phyloP scores from a whole-genome alignment of 1,140 invertebrate genomes.

The Lysiphlebus fabarum region DNA sequence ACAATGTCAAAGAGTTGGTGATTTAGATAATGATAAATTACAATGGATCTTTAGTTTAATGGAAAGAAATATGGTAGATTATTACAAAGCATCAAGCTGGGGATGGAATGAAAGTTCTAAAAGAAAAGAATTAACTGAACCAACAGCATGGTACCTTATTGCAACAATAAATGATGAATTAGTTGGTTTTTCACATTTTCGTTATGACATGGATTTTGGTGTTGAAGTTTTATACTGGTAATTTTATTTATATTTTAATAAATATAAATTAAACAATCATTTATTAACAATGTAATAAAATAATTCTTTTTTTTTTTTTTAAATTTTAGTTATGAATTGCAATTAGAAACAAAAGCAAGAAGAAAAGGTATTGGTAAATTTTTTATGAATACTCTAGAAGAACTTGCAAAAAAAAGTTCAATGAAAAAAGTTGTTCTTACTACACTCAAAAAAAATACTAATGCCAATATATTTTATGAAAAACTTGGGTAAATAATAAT shows the following conservation, averaged over 20 bases:
- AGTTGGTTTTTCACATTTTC: slow-evolving; percentile 73
- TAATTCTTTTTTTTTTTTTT: slow-evolving; percentile 7
- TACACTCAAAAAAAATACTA: slow-evolving; percentile 71
- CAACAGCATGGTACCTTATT: slow-evolving; percentile 64
- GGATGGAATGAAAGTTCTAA: slow-evolving; percentile 68
- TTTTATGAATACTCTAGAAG: slow-evolving; percentile 73
- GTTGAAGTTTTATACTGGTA: slow-evolving; percentile 78
- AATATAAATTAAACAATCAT: slow-evolving; percentile 1
- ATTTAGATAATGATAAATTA: slow-evolving; percentile 48
- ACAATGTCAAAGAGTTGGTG: slow-evolving; percentile 46
- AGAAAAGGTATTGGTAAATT: slow-evolving; percentile 77
- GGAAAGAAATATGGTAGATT: slow-evolving; percentile 62
- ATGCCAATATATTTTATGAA: slow-evolving; percentile 69
- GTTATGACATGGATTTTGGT: slow-evolving; percentile 78
- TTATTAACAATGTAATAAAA: slow-evolving; percentile 1
- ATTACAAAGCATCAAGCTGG: slow-evolving; percentile 59
- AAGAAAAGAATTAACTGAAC: slow-evolving; percentile 63
- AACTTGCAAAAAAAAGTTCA: slow-evolving; percentile 68
- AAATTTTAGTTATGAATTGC: slow-evolving; percentile 76
- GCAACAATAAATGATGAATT: slow-evolving; percentile 55
- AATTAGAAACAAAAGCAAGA: slow-evolving; percentile 64
- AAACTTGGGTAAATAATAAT: slow-evolving; percentile 61
- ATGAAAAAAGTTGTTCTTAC: slow-evolving; percentile 82
- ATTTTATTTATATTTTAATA: not conserved
- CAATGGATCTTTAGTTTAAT: slow-evolving; percentile 65